Evolutionary conservation across 2,888 invertebrate species (phyloP), one percentile per base, ranked within the genome.

Genomic region (Lasius platythorax): DNA sequence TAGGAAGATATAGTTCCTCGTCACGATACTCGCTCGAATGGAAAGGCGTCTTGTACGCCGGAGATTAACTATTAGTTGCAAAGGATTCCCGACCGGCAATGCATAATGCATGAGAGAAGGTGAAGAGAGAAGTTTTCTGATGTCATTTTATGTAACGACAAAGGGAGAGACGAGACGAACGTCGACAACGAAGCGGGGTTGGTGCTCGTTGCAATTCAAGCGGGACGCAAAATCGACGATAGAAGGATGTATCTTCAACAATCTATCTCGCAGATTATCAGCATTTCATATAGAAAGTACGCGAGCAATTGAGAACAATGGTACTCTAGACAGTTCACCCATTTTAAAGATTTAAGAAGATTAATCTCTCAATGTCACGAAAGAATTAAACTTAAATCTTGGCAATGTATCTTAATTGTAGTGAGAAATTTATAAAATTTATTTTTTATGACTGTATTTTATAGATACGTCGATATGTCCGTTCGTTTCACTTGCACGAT

Each of bases 1-100:
- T 66, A 61, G 82, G 82, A 86, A 90, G 90, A 90, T 90, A 90
- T 73, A 81, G 86, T 88, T 90, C 86, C 86, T 88, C 87, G 90
- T 90, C 90, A 90, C 87, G 90, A 90, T 73, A 61, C 61, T 56
- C 61, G 82, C 56, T 61, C 58, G 78, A 86, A 83, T 84, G 85
- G 87, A 89, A 89, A 89, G 87, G 84, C 70, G 64, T 61, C 88
- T 82, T 66, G 78, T 74, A 46, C 56, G 58, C 37, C 40, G 82
- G 76, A 66, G 84, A 86, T 88, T 87, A 84, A 84, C 82, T 88
- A 85, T 84, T 88, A 86, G 84, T 76, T 78, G 73, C 81, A 50
- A 74, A 73, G 63, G 61, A 82, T 73, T 72, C 82, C 50, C 18
- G 58, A 40, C 50, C 50, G 72, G 30, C 64, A 67, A 61, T 88